Evolutionary conservation across 1,140 invertebrate species (phyloP).

Genomic region (Neodiprion lecontei): DNA sequence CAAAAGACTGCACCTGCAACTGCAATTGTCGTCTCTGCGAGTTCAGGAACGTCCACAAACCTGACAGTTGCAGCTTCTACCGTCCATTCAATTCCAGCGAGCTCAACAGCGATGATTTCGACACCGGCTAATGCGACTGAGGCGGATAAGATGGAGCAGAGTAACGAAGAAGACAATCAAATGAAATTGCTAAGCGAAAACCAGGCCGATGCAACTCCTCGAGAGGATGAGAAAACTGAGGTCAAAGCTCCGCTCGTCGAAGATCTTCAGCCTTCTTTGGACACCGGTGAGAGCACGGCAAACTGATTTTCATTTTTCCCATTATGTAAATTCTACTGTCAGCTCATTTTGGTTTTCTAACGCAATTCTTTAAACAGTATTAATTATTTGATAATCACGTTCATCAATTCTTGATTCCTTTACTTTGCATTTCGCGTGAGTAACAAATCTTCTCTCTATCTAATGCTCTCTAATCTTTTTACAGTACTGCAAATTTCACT

Average conservation of each 20-base stretch:
- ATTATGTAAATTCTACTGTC: no score
- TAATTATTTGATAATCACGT: no score
- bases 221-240: conserved; percentile 30
- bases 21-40: conserved; percentile 28
- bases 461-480: conserved; percentile 4
- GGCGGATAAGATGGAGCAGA: conserved; percentile 43
- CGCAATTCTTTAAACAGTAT: no score
- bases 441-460: conserved; percentile 5
- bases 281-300: conserved; percentile 43
- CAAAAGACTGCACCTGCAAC: conserved; percentile 25
- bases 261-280: conserved; percentile 47
- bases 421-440: conserved; percentile 8
- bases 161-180: conserved; percentile 15
- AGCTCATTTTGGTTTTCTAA: no score
- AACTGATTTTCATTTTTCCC: no score
- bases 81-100: conserved; percentile 31
- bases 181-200: conserved; percentile 22
- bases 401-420: conserved; percentile 1
- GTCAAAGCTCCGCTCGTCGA: conserved; percentile 42
- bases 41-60: conserved; percentile 40
- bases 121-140: conserved; percentile 35
- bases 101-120: conserved; percentile 44
- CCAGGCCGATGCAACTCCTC: neutral
- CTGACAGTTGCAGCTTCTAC: conserved; percentile 48
- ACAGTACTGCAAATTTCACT: no score